phyloP scores from a whole-genome alignment of 1,140 invertebrate genomes.

The Tribolium madens region DNA sequence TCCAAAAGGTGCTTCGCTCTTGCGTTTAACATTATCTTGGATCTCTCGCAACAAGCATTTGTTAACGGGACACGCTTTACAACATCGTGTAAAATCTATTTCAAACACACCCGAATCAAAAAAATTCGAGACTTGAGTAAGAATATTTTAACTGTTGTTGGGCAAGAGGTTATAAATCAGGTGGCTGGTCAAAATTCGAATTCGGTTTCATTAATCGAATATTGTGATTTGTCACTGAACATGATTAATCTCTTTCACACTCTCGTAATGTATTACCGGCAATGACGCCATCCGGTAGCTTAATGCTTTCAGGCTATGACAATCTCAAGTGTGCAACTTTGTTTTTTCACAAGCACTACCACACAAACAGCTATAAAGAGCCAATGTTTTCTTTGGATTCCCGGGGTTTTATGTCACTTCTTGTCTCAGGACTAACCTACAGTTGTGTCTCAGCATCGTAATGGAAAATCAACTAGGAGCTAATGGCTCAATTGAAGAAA shows the following conservation, averaged over 20 bases:
- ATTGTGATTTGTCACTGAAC: slow-evolving; percentile 31
- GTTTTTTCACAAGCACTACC: slow-evolving; percentile 1
- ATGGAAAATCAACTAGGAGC: background rate
- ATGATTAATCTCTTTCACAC: slow-evolving; percentile 34
- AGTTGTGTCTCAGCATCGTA: slow-evolving; percentile 1
- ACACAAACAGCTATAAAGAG: slow-evolving; percentile 23
- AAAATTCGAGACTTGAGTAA: slow-evolving; percentile 3
- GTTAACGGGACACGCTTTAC: slow-evolving; percentile 30
- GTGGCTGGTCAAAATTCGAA: background rate
- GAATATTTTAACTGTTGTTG: slow-evolving; percentile 36
- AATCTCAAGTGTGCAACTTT: slow-evolving; percentile 6
- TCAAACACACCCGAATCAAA: slow-evolving; percentile 19
- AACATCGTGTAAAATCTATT: slow-evolving; percentile 19
- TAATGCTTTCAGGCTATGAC: slow-evolving; percentile 28
- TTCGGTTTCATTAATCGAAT: slow-evolving; percentile 26
- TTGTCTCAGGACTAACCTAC: background rate
- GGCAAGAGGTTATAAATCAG: slow-evolving; percentile 15
- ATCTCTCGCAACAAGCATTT: slow-evolving; percentile 14
- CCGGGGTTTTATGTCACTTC: slow-evolving; percentile 20
- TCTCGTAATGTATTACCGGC: slow-evolving; percentile 15
- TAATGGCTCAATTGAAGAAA: background rate
- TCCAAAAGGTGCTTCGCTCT: slow-evolving; percentile 1
- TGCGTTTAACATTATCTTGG: slow-evolving; percentile 11
- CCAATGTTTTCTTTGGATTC: slow-evolving; percentile 17
- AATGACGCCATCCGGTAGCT: slow-evolving; percentile 14